Evolutionary conservation across 2,888 invertebrate species (phyloP), one percentile per base, ranked within the genome.

Genomic region (Pterostichus niger): DNA sequence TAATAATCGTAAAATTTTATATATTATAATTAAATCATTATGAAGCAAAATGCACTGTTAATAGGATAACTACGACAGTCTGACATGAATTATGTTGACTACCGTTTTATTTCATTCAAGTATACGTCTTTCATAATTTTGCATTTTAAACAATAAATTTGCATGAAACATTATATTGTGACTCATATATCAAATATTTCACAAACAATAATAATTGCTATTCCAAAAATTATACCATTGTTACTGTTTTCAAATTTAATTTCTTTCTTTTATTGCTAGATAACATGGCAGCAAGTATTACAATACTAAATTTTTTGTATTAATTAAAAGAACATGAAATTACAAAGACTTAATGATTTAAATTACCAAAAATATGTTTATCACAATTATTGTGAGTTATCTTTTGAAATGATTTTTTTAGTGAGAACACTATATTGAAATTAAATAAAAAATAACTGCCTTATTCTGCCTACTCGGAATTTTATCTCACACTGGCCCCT

Each of bases 1-100:
- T n/a, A 40, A 40, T 71, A 71, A 40, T 71, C 68, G 68, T 71
- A 44, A 71, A 71, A 71, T 71, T 71, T 71, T 71, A 71, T 71
- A 40, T 71, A 40, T 71, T 44, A 44, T 71, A 71, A 71, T 71
- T 56, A 56, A 44, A 71, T 40, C 68, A 71, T 71, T 40, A 71
- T 71, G 6, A 10, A 71, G 40, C 40, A 71, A 71, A 71, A 71
- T 71, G 17, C 44, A n/a, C 44, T 44, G 17, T 13, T 71, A 71
- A 71, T 71, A 44, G 6, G 44, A 15, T 71, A 71, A 71, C 24
- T 71, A 44, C 9, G 44, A 44, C 15, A 68, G 5, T 10, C 40
- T 35, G 11, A n/a, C 13, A 71, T 44, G 44, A 71, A 71, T 44
- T 71, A 71, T 44, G 44, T 40, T 71, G 68, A 5, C 68, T 71